Evolutionary conservation across 2,113 vertebrate species (phyloP).

Genomic region (Morone saxatilis): DNA sequence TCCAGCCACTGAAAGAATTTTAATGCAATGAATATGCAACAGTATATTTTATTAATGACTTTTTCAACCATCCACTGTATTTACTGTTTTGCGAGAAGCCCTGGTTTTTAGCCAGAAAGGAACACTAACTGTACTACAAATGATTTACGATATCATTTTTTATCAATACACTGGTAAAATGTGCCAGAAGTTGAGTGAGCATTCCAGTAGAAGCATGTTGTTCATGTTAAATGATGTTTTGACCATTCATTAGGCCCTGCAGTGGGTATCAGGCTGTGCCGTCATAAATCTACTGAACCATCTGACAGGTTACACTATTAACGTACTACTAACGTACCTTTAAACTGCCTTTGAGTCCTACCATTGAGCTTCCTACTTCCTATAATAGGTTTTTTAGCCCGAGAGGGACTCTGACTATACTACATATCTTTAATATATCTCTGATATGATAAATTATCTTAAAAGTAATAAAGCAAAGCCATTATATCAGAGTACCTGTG

Average conservation of each 20-base stretch:
- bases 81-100: conserved; percentile 1
- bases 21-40: conserved; percentile 16
- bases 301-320: not conserved
- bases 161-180: conserved; percentile 4
- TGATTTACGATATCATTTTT: conserved; percentile 11
- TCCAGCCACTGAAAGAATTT: conserved; percentile 17
- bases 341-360: not conserved
- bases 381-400: not conserved
- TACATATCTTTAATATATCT: not conserved
- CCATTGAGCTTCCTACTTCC: not conserved
- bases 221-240: not conserved
- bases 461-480: not conserved
- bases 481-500: not conserved
- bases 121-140: conserved; percentile 3
- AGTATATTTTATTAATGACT: conserved; percentile 30
- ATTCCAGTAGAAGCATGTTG: not conserved
- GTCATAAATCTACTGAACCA: not conserved
- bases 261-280: not conserved
- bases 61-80: conserved; percentile 1
- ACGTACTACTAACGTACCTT: too few relatives aligned
- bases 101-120: not conserved
- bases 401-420: not conserved
- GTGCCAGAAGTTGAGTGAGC: conserved; percentile 12
- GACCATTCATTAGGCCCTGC: not conserved
- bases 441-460: not conserved